Conservation (phyloP, 1,140 invertebrate genomes). For the Solenopsis fugax region DNA sequence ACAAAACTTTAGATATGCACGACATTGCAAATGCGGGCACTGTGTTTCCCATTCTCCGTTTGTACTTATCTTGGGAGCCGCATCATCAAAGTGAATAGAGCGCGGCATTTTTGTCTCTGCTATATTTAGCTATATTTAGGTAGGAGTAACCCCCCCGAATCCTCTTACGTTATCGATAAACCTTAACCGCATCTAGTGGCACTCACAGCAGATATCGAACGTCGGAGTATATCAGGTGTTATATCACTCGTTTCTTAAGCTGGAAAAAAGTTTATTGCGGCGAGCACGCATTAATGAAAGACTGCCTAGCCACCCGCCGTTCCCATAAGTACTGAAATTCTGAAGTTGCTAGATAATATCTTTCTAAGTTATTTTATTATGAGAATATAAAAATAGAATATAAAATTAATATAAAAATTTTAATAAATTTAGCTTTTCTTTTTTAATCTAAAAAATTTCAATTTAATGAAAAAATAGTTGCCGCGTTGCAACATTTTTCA, state of each 20-base stretch:
- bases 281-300: constrained; percentile 41
- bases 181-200: constrained; percentile 29
- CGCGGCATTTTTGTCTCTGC: constrained; percentile 45
- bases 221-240: constrained; percentile 28
- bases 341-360: neutral
- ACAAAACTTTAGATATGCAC: constrained; percentile 19
- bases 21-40: constrained; percentile 22
- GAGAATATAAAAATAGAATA: neutral
- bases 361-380: neutral
- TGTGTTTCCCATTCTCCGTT: constrained; percentile 34
- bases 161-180: constrained; percentile 41
- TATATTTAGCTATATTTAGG: constrained; percentile 39
- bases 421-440: neutral
- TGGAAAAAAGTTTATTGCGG: constrained; percentile 52
- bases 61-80: constrained; percentile 39
- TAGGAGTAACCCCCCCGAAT: neutral
- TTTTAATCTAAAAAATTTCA: neutral
- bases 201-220: constrained; percentile 40
- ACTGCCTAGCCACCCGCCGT: neutral
- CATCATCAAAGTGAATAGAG: constrained; percentile 58
- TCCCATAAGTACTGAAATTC: constrained; percentile 14
- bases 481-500: neutral
- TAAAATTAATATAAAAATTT: constrained; percentile 7
- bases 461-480: neutral
- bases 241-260: constrained; percentile 52